Conservation (phyloP, 2,113 vertebrate species). For the Amblyopsis rosae region DNA sequence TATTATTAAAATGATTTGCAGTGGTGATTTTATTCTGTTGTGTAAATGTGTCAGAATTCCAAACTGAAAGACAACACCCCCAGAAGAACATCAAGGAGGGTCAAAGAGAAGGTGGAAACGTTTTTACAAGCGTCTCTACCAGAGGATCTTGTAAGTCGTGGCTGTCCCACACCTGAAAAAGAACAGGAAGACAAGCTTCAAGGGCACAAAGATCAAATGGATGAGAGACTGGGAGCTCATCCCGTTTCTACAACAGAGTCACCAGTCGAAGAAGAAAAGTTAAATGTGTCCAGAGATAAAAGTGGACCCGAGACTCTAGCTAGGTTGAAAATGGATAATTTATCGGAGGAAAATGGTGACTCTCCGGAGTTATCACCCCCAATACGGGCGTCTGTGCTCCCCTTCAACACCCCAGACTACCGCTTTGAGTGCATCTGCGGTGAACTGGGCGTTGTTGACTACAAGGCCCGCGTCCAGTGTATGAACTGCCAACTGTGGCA, state of each 20-base stretch:
- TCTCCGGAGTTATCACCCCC: constrained; percentile 37
- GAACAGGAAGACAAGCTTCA: constrained; percentile 25
- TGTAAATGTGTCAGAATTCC: constrained; percentile 38
- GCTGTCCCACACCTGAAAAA: constrained; percentile 13
- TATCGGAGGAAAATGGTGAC: constrained; percentile 28
- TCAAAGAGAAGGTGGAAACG: constrained; percentile 64
- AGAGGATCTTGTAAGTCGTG: constrained; percentile 49
- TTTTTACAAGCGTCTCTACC: constrained; percentile 53
- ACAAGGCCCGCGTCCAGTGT: constrained; percentile 95
- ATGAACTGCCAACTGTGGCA: constrained; percentile 96
- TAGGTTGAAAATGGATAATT: neutral
- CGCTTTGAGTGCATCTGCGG: constrained; percentile 98
- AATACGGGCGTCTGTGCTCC: constrained; percentile 61
- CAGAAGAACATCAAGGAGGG: constrained; percentile 67
- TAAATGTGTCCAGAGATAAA: constrained; percentile 24
- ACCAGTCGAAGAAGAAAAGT: constrained; percentile 12
- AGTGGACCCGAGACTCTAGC: constrained; percentile 13
- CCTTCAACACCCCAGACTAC: constrained; percentile 85
- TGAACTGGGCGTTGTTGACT: constrained; percentile 86
- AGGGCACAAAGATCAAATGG: constrained; percentile 18
- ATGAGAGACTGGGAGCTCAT: neutral
- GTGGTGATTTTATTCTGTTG: neutral
- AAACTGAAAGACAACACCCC: constrained; percentile 48
- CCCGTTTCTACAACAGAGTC: neutral
- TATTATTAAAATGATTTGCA: neutral